phyloP scores from a whole-genome alignment of 2,797 vertebrate genomes.

The Dryobates pubescens region DNA sequence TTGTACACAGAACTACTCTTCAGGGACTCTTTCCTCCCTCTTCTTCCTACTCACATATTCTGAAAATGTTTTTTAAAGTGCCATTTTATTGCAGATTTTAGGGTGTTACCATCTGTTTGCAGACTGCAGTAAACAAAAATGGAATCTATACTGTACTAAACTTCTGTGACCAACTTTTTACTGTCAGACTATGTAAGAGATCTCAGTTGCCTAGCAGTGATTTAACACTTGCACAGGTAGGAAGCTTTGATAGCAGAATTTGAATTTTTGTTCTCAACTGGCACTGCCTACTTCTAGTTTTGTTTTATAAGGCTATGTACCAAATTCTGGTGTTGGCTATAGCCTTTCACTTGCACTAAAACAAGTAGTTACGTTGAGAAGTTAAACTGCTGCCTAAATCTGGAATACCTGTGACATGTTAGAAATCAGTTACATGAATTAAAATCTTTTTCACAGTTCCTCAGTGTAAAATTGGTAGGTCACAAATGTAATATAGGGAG shows the following conservation, averaged over 20 bases:
- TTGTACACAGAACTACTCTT: not conserved
- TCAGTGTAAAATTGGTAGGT: not conserved
- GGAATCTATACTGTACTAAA: not conserved
- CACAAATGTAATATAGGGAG: not conserved
- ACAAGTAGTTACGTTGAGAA: not conserved
- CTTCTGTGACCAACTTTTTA: not conserved
- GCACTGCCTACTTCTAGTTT: not conserved
- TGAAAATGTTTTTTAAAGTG: not conserved
- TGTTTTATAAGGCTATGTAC: not conserved
- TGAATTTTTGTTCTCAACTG: not conserved
- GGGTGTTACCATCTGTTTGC: not conserved
- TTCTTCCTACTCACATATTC: not conserved
- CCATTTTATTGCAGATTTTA: not conserved
- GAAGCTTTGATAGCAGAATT: not conserved
- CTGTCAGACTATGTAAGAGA: accelerated
- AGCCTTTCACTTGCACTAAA: not conserved
- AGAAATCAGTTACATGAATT: not conserved
- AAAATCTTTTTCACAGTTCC: not conserved
- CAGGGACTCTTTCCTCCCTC: not conserved
- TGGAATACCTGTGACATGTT: not conserved
- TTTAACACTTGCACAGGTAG: accelerated
- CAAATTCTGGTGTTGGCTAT: not conserved
- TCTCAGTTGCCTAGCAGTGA: not conserved
- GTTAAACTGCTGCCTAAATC: not conserved
- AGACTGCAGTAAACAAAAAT: not conserved